These are phyloP conservation scores for Holotrichia oblita DNA, from an alignment of 1,140 invertebrate species.

Conservation along the genomic window DNA sequence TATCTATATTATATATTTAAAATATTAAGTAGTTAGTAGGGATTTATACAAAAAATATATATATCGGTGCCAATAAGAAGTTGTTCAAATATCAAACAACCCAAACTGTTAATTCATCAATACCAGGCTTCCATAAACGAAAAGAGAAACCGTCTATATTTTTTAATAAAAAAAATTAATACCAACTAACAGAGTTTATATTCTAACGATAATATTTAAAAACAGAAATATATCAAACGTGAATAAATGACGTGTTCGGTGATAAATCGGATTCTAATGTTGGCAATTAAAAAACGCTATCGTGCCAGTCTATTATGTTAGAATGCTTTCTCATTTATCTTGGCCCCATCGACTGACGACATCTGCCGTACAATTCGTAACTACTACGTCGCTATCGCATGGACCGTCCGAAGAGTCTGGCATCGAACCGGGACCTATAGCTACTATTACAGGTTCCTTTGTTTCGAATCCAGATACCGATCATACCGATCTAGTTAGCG, in stretches of 20 bases:
- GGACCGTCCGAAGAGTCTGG: conserved; percentile 61
- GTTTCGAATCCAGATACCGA: conserved; percentile 66
- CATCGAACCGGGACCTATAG: conserved; percentile 69
- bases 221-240: neutral
- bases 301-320: conserved; percentile 9
- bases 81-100: neutral
- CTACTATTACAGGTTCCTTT: conserved; percentile 73
- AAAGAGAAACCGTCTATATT: conserved; percentile 3
- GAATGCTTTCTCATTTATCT: conserved; percentile 59
- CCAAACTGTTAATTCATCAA: conserved; percentile 6
- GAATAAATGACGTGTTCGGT: neutral
- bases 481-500: conserved; percentile 78
- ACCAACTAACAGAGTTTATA: conserved; percentile 8
- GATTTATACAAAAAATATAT: neutral
- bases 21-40: neutral
- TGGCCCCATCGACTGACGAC: conserved; percentile 60
- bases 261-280: neutral
- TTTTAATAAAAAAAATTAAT: conserved; percentile 19
- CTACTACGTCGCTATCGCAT: conserved; percentile 50
- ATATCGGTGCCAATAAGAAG: conserved; percentile 6
- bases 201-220: neutral
- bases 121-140: conserved; percentile 2
- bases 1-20: neutral
- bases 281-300: neutral
- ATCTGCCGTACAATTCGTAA: conserved; percentile 52